These are phyloP conservation scores for Poecilobothrus nobilitatus DNA, from an alignment of 2,888 invertebrate species.

Conservation along the genomic window DNA sequence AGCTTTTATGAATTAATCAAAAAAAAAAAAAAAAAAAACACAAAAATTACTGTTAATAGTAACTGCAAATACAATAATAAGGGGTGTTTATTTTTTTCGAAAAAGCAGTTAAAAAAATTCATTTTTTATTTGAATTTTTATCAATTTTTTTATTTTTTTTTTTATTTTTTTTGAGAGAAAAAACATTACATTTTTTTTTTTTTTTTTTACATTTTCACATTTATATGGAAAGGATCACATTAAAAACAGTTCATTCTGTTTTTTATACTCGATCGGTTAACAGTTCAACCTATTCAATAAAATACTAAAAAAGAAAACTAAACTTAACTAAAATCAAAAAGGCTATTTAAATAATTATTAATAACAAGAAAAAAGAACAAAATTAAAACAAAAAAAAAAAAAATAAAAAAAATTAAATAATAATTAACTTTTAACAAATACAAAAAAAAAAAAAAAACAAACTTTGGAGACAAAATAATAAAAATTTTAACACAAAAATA, in stretches of 20 bases:
- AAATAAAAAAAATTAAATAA: too few relatives aligned
- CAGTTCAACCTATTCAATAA: background rate
- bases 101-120: too few relatives aligned
- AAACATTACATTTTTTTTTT: background rate
- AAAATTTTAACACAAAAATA: background rate
- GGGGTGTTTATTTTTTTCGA: too few relatives aligned
- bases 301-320: background rate
- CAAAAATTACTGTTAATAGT: too few relatives aligned
- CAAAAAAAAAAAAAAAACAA: too few relatives aligned
- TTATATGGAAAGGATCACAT: background rate
- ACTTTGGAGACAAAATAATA: background rate
- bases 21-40: too few relatives aligned
- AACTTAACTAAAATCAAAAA: background rate
- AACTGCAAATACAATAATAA: too few relatives aligned
- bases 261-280: background rate
- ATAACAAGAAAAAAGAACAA: too few relatives aligned
- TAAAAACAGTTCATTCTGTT: background rate
- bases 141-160: background rate
- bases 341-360: background rate
- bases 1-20: too few relatives aligned
- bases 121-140: too few relatives aligned
- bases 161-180: background rate
- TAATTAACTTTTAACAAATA: too few relatives aligned
- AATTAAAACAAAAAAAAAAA: too few relatives aligned
- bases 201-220: background rate